Evolutionary conservation across 1,140 invertebrate genomes (phyloP), one percentile per base, ranked within the genome.

Genomic region (Penaeus chinensis): DNA sequence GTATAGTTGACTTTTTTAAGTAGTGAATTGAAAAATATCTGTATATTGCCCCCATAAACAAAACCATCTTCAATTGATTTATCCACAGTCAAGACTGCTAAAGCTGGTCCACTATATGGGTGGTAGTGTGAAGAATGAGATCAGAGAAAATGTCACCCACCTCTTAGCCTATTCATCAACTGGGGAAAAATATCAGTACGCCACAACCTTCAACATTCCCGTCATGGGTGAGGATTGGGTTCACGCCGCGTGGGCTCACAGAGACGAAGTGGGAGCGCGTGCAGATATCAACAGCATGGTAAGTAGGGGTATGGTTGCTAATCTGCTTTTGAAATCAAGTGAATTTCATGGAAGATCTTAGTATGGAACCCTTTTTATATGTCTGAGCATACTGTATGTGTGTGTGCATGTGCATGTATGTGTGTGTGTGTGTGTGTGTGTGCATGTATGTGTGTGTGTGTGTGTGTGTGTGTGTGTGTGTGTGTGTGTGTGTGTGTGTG

Each of bases 91-190:
- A 88, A 95, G 95, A 91, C 93, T 98, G 91, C 95, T 97, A 89
- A 95, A 95, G 90, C 94, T 97, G 91, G 96, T 98, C 89, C 97
- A 98, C 93, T 95, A 96, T 91, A 98, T 99, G 97, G 97, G 97
- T 89, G 98, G 97, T 24, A 98, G 96, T 91, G 96, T 99, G 90
- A 94, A 97, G 78, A 97, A 96, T 93, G 97, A 98, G 90, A 95
- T 97, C 93, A 95, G 95, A 84, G 93, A 94, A 27, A 97, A 96
- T 92, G 95, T 97, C 85, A 99, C 98, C 77, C 98, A 99, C 94
- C 93, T 99, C 66, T 96, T 99, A 90, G 96, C 97, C 79, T 96
- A 96, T 91, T 94, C 94, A 91, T 96, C 95, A 91, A 95, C 95
- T 69, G 97, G 98, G 87, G 95, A 97, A 91, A 99, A 99, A 93